phyloP scores from a whole-genome alignment of 2,888 invertebrate species.

The Calephelis perditalis region DNA sequence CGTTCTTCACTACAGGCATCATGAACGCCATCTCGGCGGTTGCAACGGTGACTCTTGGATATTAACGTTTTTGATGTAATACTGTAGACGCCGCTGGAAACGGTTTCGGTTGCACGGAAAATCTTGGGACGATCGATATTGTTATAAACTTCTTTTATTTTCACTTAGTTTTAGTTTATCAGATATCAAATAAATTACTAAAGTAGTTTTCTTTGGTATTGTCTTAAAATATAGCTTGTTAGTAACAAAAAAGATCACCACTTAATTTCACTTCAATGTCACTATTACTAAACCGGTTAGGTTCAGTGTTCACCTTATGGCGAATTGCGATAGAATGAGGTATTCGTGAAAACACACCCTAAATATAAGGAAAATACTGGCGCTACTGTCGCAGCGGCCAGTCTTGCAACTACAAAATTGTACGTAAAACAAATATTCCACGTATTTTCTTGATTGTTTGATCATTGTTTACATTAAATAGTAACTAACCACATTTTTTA shows the following conservation, averaged over 20 bases:
- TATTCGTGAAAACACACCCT: conserved; percentile 72
- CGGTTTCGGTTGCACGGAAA: conserved; percentile 27
- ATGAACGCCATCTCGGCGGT: conserved; percentile 91
- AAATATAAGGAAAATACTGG: conserved; percentile 74
- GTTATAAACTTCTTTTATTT: conserved; percentile 30
- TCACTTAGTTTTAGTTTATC: conserved; percentile 18
- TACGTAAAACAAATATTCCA: too few relatives aligned
- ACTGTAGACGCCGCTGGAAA: conserved; percentile 46
- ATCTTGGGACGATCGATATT: conserved; percentile 47
- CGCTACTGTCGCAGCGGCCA: conserved; percentile 59
- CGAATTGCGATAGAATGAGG: conserved; percentile 73
- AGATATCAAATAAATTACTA: not conserved
- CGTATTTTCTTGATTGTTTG: too few relatives aligned
- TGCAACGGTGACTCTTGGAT: conserved; percentile 57
- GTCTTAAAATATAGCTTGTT: conserved; percentile 19
- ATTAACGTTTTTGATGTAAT: conserved; percentile 65
- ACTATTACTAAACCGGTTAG: conserved; percentile 50
- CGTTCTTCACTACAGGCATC: conserved; percentile 96
- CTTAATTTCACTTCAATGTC: conserved; percentile 68
- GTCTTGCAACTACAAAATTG: not conserved
- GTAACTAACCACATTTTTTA: too few relatives aligned
- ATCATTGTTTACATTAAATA: too few relatives aligned
- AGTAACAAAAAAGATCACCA: conserved; percentile 11
- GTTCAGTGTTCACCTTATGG: conserved; percentile 68
- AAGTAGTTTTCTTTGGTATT: conserved; percentile 26